phyloP scores from a whole-genome alignment of 2,888 invertebrate genomes.

The Clusia tigrina region DNA sequence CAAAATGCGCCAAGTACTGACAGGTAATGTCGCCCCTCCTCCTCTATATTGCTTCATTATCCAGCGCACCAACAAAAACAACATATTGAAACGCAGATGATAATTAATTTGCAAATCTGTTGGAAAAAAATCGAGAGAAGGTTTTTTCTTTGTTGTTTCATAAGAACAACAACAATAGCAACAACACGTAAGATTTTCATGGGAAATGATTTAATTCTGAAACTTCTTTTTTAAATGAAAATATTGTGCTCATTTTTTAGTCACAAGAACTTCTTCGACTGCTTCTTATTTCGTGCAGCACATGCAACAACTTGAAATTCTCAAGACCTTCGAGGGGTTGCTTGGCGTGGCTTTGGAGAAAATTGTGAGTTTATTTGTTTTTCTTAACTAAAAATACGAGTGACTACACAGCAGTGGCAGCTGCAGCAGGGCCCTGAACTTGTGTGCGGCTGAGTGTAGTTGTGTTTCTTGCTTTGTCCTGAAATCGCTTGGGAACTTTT shows the following conservation, averaged over 20 bases:
- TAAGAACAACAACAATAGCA: constrained; percentile 6
- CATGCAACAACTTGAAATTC: background rate
- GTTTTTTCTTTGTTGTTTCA: background rate
- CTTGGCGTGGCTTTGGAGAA: too few species aligned
- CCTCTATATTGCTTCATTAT: background rate
- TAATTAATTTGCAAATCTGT: constrained; percentile 33
- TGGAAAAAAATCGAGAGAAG: constrained; percentile 7
- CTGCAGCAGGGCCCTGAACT: constrained; percentile 5
- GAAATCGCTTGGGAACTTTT: background rate
- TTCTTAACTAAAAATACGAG: constrained; percentile 5
- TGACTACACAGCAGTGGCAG: too few species aligned
- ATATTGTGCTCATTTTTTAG: background rate
- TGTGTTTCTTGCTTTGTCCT: background rate
- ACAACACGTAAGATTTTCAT: constrained; percentile 38
- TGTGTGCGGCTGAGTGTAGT: background rate
- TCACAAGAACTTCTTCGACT: background rate
- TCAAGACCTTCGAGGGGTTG: constrained; percentile 11
- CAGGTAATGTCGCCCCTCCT: background rate
- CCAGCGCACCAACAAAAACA: constrained; percentile 10
- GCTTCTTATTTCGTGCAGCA: background rate
- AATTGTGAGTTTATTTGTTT: too few species aligned
- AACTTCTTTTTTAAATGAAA: background rate
- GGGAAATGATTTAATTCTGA: constrained; percentile 39
- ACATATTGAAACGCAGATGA: constrained; percentile 7
- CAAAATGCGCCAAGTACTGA: background rate